Percentiles rank a stretch among this genome's conserved stretches.
Evolutionary conservation across 2,113 vertebrate genomes (phyloP).

Genomic region (Chloebia gouldiae): DNA sequence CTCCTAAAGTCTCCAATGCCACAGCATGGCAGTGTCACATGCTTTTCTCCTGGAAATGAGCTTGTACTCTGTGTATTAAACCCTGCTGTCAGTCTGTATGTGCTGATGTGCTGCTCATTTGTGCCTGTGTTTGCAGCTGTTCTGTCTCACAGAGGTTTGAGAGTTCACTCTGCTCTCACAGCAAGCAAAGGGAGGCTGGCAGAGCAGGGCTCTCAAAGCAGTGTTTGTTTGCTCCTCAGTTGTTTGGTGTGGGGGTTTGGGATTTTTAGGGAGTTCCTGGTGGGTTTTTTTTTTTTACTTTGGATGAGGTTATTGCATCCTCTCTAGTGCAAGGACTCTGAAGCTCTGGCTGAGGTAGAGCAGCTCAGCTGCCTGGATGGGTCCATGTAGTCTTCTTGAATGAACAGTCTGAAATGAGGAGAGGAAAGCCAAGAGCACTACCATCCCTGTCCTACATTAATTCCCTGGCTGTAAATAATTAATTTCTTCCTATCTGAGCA

Average conservation of each 20-base stretch:
- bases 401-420: not conserved
- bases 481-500: not conserved
- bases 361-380: not conserved
- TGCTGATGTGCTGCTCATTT: slow-evolving; percentile 62
- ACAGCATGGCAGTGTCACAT: slow-evolving; percentile 39
- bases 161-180: not conserved
- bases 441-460: not conserved
- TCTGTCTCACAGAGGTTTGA: not conserved
- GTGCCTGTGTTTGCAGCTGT: slow-evolving; percentile 59
- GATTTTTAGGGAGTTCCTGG: not conserved
- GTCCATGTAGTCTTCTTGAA: not conserved
- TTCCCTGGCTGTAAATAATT: not conserved
- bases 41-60: slow-evolving; percentile 48
- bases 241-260: not conserved
- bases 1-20: slow-evolving; percentile 14
- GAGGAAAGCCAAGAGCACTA: not conserved
- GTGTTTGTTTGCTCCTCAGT: not conserved
- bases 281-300: too few species aligned
- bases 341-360: not conserved
- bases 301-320: not conserved
- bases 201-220: not conserved
- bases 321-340: not conserved
- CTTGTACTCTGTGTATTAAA: slow-evolving; percentile 46
- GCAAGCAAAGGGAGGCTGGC: not conserved
- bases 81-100: slow-evolving; percentile 33